These are phyloP conservation scores for Sebastes matsubarae DNA, from an alignment of 2,797 vertebrate genomes.

Conservation along the genomic window DNA sequence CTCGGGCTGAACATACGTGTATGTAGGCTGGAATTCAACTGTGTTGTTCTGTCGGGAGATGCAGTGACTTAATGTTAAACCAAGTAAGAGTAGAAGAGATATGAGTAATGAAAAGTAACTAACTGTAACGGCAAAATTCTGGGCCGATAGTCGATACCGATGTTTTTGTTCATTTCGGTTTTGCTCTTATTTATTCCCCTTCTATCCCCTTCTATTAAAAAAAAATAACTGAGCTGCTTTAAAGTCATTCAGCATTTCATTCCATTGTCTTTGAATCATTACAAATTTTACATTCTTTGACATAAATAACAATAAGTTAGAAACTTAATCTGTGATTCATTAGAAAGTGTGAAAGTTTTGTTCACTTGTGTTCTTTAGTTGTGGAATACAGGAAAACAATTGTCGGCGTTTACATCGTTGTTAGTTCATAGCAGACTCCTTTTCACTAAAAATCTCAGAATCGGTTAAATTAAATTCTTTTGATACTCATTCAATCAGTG, in stretches of 20 bases:
- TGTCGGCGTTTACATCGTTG: accelerated
- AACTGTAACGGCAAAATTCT: no score
- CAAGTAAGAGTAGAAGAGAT: no score
- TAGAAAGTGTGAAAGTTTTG: neutral
- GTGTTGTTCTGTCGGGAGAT: no score
- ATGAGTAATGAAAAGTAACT: no score
- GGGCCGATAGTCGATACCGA: no score
- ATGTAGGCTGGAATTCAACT: accelerated
- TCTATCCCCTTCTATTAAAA: no score
- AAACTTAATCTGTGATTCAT: neutral
- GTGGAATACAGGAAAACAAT: accelerated
- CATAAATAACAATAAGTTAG: neutral
- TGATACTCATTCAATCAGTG: neutral
- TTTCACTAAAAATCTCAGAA: neutral
- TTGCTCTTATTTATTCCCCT: no score
- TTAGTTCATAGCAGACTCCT: neutral
- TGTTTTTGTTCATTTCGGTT: no score
- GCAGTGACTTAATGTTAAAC: no score
- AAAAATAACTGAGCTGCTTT: no score
- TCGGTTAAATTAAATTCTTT: neutral
- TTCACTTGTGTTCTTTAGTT: neutral
- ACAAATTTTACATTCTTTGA: accelerated
- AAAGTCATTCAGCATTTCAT: no score
- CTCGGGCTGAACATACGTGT: no score
- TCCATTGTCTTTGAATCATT: accelerated